phyloP scores from a whole-genome alignment of 1,140 invertebrate species.

The Drosophila lacertosa region DNA sequence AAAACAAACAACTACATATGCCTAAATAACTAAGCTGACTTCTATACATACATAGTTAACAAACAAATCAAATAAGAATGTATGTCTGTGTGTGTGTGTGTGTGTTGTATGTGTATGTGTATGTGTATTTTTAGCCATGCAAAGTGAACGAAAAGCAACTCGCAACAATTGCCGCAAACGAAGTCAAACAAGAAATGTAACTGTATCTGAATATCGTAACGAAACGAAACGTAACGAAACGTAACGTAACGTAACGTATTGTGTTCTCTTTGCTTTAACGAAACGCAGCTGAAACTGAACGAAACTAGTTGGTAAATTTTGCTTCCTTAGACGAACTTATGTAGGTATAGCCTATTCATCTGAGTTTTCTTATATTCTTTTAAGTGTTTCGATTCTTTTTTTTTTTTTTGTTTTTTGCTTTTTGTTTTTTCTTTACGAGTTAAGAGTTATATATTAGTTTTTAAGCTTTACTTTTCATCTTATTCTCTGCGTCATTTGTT shows the following conservation, averaged over 20 bases:
- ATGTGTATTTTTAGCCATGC: conserved; percentile 18
- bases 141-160: conserved; percentile 19
- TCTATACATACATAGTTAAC: conserved; percentile 44
- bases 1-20: conserved; percentile 33
- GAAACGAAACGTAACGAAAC: conserved; percentile 4
- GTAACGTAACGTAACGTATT: conserved; percentile 19
- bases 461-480: conserved; percentile 59
- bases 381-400: conserved; percentile 1
- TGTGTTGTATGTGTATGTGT: background rate
- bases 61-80: conserved; percentile 1
- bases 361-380: conserved; percentile 46
- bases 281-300: conserved; percentile 18
- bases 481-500: conserved; percentile 65
- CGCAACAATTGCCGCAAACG: background rate
- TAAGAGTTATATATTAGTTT: conserved; percentile 59
- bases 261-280: background rate
- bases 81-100: conserved; percentile 1
- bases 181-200: conserved; percentile 7
- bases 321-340: conserved; percentile 73
- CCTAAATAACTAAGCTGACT: conserved; percentile 41
- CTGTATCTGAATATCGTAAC: background rate
- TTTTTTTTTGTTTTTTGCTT: conserved; percentile 14
- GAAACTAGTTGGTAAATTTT: conserved; percentile 28
- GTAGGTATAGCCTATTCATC: conserved; percentile 75
- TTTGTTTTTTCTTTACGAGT: conserved; percentile 35